These are phyloP conservation scores for Tympanoctomys barrerae DNA, from an alignment of 2,797 vertebrate species.

Conservation along the genomic window DNA sequence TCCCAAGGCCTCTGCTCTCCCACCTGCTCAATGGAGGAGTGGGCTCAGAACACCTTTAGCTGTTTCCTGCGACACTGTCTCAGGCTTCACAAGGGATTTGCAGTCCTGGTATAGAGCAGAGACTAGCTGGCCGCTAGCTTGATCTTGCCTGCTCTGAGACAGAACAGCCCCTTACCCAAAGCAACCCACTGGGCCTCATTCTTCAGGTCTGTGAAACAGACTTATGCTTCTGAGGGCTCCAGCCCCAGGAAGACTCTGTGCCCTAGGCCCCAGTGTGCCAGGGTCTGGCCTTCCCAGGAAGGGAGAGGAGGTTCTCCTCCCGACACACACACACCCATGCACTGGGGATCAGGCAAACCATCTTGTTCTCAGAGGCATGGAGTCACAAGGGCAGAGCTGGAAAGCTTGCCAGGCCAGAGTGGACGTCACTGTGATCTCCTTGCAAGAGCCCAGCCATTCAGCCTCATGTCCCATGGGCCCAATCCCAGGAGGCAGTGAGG, in stretches of 20 bases:
- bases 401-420: background rate
- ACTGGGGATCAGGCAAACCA: background rate
- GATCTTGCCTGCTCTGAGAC: background rate
- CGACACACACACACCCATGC: background rate
- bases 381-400: background rate
- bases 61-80: background rate
- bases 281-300: background rate
- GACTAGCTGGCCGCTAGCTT: too few relatives aligned
- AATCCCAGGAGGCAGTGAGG: background rate
- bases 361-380: background rate
- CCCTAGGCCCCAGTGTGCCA: background rate
- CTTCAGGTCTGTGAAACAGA: background rate
- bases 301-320: fast-evolving
- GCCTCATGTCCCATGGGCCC: background rate
- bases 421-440: background rate
- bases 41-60: background rate
- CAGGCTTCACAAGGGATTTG: background rate
- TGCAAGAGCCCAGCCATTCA: background rate
- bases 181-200: background rate
- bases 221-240: background rate
- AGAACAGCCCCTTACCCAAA: background rate
- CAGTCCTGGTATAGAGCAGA: background rate
- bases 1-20: background rate
- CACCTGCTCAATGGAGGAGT: background rate
- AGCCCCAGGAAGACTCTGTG: background rate